Evolutionary conservation across 2,113 vertebrate species (phyloP), one percentile per base, ranked within the genome.

Genomic region (Vicugna pacos): DNA sequence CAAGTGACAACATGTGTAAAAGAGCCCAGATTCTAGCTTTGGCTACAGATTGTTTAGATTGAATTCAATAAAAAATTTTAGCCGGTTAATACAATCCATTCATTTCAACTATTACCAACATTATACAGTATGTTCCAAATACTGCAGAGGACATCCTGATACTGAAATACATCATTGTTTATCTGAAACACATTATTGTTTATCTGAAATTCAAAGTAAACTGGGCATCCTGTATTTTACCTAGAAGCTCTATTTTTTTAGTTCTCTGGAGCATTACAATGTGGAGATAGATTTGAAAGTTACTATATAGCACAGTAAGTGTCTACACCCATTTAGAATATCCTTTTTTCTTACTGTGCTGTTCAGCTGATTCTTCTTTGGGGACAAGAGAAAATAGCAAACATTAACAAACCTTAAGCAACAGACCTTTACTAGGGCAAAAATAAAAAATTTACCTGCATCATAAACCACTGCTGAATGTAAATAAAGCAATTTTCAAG

Each of bases 11-110:
- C 35, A 20, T 32, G 56, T 35, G 88, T 85, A 60, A 72, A 58
- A 35, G 4, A 84, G 6, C 5, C 26, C 22, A 8, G 30, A 19
- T 69, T 90, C 58, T 30, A 90, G 19, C 26, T 2, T 69, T 32
- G 10, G 4, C 20, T 67, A 16, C 3, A 12, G 15, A 54, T 79
- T 65, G 79, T 70, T 90, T 69, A 60, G 17, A 56, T n/a, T 81
- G 35, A 75, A 4, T 54, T 46, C 64, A 8, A 96, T 22, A 65
- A 91, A 95, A 65, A 67, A 72, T 90, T 72, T 93, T 72, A 83
- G 32, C 16, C 48, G 89, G 58, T 70, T 52, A 70, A 76, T 73
- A 30, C 1, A 58, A 81, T 88, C 35, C 70, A 89, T 52, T 73
- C 35, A 72, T 81, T 94, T 94, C 38, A 85, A 52, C 15, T 46